These are phyloP conservation scores for Rhagoletis pomonella DNA, from an alignment of 1,140 invertebrate genomes.

Conservation along the genomic window DNA sequence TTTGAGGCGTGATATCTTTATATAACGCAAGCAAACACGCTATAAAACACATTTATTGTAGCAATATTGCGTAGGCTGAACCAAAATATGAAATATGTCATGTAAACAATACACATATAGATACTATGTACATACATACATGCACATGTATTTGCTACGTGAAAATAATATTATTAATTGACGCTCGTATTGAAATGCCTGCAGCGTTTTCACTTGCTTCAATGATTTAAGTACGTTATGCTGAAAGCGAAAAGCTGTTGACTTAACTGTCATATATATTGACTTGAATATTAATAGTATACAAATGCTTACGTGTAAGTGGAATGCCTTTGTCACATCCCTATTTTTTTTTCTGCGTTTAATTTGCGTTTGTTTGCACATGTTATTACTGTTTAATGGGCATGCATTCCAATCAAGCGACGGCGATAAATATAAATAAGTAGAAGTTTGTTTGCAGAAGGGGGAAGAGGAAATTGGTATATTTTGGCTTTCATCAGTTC, in stretches of 20 bases:
- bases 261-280: neutral
- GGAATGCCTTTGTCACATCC: too few relatives aligned
- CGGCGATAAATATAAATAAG: neutral
- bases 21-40: too few relatives aligned
- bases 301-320: neutral
- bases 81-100: too few relatives aligned
- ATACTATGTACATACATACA: too few relatives aligned
- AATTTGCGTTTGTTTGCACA: neutral
- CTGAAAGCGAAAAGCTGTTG: neutral
- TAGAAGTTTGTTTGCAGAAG: neutral
- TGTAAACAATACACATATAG: too few relatives aligned
- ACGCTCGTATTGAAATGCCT: neutral
- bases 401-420: neutral
- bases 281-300: neutral
- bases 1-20: too few relatives aligned
- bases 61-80: too few relatives aligned
- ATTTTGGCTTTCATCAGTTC: neutral
- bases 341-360: too few relatives aligned
- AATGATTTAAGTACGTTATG: neutral
- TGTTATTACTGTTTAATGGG: neutral
- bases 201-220: neutral
- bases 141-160: too few relatives aligned
- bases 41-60: too few relatives aligned
- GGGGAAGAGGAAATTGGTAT: neutral
- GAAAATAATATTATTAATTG: neutral